phyloP scores from a whole-genome alignment of 1,140 invertebrate genomes.

The Magallana gigas region DNA sequence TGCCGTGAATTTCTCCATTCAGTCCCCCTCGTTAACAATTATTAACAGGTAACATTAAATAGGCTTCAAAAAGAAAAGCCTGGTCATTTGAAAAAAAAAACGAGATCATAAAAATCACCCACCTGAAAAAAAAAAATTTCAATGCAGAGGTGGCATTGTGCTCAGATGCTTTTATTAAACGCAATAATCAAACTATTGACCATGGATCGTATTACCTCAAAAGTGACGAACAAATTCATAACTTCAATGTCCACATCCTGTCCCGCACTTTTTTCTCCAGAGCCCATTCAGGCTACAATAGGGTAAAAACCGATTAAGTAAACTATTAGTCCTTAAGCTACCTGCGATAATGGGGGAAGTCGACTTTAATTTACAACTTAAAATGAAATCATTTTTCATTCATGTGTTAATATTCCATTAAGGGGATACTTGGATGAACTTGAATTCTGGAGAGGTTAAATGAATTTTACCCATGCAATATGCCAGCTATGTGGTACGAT shows the following conservation, averaged over 20 bases:
- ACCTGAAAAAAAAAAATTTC: not conserved
- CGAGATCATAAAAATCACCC: conserved; percentile 20
- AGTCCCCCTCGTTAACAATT: not conserved
- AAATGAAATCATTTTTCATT: conserved; percentile 39
- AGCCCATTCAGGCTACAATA: not conserved
- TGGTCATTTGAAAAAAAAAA: conserved; percentile 7
- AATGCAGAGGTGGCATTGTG: conserved; percentile 12
- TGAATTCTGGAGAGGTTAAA: not conserved
- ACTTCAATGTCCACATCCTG: conserved; percentile 25
- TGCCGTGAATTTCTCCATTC: conserved; percentile 4
- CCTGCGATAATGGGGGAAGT: conserved; percentile 24
- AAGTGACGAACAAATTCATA: conserved; percentile 36
- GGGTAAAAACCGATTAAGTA: conserved; percentile 31
- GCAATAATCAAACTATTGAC: conserved; percentile 35
- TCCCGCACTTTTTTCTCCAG: not conserved
- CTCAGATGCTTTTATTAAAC: conserved; percentile 19
- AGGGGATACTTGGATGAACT: conserved; percentile 26
- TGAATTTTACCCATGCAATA: conserved; percentile 29
- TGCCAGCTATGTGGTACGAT: not conserved
- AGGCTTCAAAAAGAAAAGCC: conserved; percentile 9
- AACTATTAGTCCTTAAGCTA: conserved; percentile 34
- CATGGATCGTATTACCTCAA: conserved; percentile 10
- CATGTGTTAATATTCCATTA: conserved; percentile 35
- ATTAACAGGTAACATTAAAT: conserved; percentile 13
- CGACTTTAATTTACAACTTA: conserved; percentile 32